Conservation (phyloP, 1,140 invertebrate genomes). For the Drosophila sucinea region DNA sequence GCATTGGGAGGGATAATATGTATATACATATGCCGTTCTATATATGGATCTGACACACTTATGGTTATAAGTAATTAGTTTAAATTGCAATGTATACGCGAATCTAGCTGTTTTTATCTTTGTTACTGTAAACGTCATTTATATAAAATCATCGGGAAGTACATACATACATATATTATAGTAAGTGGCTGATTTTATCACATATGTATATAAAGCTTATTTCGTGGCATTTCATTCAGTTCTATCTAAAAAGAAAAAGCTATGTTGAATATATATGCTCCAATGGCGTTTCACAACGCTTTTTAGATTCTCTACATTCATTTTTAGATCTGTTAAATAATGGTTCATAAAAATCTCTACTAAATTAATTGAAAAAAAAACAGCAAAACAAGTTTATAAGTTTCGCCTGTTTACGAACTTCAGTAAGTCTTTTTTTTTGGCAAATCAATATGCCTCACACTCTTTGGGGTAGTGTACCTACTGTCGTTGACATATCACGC, state of each 20-base stretch:
- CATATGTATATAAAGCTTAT: constrained; percentile 47
- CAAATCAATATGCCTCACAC: neutral
- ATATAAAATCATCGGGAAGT: neutral
- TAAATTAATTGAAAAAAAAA: too few species aligned
- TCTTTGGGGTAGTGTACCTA: constrained; percentile 9
- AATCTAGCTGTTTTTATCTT: constrained; percentile 31
- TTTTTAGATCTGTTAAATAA: too few species aligned
- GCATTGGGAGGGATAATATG: neutral
- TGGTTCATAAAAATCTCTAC: too few species aligned
- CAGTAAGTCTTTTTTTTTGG: too few species aligned
- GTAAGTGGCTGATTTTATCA: constrained; percentile 2
- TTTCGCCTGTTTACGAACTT: too few species aligned
- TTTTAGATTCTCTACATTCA: neutral
- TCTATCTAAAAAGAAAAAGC: constrained; percentile 10
- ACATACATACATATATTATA: neutral
- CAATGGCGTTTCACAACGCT: neutral
- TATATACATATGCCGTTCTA: neutral
- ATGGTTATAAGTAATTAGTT: neutral
- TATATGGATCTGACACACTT: neutral
- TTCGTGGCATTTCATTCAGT: constrained; percentile 42
- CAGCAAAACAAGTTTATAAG: too few species aligned
- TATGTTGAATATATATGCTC: neutral
- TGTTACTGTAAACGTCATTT: neutral
- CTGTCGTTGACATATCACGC: constrained; percentile 36
- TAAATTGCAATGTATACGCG: neutral